phyloP scores from a whole-genome alignment of 1,140 invertebrate genomes.

The Cydia pomonella region DNA sequence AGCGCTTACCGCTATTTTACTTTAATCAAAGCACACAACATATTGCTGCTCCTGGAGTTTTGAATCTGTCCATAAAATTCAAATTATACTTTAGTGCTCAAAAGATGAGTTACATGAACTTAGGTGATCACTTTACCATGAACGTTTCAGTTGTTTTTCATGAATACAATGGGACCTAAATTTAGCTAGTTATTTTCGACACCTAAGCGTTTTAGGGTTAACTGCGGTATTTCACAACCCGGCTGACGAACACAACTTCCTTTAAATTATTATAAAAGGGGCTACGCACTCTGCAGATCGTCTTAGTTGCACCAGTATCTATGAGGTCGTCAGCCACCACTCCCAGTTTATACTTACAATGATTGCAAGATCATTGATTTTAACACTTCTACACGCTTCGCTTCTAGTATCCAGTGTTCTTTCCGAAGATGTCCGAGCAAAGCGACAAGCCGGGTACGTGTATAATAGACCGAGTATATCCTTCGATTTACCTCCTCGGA shows the following conservation, averaged over 20 bases:
- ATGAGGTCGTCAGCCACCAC: background rate
- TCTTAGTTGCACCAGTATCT: slow-evolving; percentile 37
- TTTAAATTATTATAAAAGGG: slow-evolving; percentile 55
- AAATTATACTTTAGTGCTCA: background rate
- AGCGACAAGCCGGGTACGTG: slow-evolving; percentile 65
- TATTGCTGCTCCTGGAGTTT: too few species aligned
- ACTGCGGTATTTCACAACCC: slow-evolving; percentile 39
- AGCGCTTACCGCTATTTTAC: too few species aligned
- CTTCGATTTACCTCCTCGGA: slow-evolving; percentile 61
- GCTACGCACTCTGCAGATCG: slow-evolving; percentile 37
- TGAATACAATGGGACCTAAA: background rate
- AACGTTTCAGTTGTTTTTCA: background rate
- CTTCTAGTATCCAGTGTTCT: slow-evolving; percentile 21
- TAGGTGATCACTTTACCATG: background rate
- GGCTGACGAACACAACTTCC: slow-evolving; percentile 41
- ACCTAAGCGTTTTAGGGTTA: slow-evolving; percentile 36
- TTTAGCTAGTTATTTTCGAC: background rate
- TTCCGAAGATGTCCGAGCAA: slow-evolving; percentile 44
- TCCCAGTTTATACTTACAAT: background rate
- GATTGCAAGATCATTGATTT: slow-evolving; percentile 14
- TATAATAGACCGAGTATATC: slow-evolving; percentile 63
- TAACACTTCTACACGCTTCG: background rate
- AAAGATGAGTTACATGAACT: background rate
- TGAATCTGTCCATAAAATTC: too few species aligned
- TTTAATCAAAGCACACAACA: too few species aligned